Conservation (phyloP, 2,113 vertebrate species). For the Hyla sarda region DNA sequence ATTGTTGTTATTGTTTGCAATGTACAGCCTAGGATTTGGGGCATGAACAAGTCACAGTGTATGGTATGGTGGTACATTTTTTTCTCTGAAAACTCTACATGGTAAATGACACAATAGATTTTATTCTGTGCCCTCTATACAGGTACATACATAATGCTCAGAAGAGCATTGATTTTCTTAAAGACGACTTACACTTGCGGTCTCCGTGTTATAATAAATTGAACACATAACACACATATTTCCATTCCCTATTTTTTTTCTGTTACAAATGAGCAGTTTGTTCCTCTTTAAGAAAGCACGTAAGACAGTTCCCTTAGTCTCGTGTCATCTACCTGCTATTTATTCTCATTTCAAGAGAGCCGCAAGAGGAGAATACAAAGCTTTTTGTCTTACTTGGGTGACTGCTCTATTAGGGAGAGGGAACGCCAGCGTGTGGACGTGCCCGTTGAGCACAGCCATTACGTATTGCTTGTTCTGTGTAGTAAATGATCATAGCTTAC, state of each 20-base stretch:
- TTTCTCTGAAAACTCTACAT: too few species aligned
- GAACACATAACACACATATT: background rate
- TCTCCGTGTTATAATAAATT: background rate
- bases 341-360: conserved; percentile 33
- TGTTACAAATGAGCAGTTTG: background rate
- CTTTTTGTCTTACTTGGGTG: conserved; percentile 28
- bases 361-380: conserved; percentile 23
- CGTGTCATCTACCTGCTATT: conserved; percentile 8
- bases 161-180: background rate
- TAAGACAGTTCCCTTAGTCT: background rate
- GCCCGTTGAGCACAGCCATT: background rate
- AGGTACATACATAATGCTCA: background rate
- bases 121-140: background rate
- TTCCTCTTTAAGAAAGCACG: background rate
- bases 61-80: too few species aligned
- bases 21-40: too few species aligned
- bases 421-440: background rate
- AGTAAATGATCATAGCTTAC: background rate
- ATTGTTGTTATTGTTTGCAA: too few species aligned
- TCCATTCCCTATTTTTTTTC: background rate
- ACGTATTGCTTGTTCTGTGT: background rate
- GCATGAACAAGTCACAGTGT: too few species aligned
- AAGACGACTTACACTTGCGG: background rate
- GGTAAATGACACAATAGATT: background rate
- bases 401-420: conserved; percentile 28